Base-by-base conservation (phyloP, 1,140 invertebrate genomes). In the Zaprionus taronus region DNA sequence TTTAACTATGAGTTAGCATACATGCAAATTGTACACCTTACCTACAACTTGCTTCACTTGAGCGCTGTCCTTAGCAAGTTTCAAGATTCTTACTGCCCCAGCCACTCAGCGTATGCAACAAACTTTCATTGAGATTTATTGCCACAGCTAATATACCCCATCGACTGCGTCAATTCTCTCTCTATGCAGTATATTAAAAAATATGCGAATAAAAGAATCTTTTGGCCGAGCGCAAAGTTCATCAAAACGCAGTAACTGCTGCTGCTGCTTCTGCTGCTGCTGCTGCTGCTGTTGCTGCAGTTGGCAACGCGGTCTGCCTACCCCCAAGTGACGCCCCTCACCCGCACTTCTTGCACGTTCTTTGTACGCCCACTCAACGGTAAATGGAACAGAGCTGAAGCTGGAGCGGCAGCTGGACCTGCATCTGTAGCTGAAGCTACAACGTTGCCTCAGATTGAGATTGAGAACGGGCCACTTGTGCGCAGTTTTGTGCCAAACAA, bases 401-500 rank as follows among this genome's bases (percentile, higher is more conserved):
- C 44, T 44, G 60, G 63, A 77, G 70, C 65, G 36, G 20, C 55
- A 60, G 36, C 38, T 58, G 41, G n/a, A 47, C n/a, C 38, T 47
- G 41, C 6, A 38, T 38, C 51, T 53, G 51, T 14, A 53, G 20
- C 57, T 49, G 67, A 12, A 49, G 36, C 38, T 58, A 7, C 28
- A 31, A 31, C 28, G 28, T 31, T 34, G 68, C 36, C 12, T 44
- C 49, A 70, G 56, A 62, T 71, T 31, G 51, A 60, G 49, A 61
- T 76, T 67, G 72, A 62, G 83, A 85, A 79, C 57, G 80, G 77
- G 83, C 72, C 80, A 80, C 84, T 89, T 73, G 67, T 38, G 71
- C 60, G 70, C 62, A 61, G 34, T 77, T 77, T 53, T 77, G 69
- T 77, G 69, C 36, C 81, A 70, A 89, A 89, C 84, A 89, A 89